Evolutionary conservation across 2,888 invertebrate species (phyloP), one percentile per base, ranked within the genome.

Genomic region (Drepana falcataria): DNA sequence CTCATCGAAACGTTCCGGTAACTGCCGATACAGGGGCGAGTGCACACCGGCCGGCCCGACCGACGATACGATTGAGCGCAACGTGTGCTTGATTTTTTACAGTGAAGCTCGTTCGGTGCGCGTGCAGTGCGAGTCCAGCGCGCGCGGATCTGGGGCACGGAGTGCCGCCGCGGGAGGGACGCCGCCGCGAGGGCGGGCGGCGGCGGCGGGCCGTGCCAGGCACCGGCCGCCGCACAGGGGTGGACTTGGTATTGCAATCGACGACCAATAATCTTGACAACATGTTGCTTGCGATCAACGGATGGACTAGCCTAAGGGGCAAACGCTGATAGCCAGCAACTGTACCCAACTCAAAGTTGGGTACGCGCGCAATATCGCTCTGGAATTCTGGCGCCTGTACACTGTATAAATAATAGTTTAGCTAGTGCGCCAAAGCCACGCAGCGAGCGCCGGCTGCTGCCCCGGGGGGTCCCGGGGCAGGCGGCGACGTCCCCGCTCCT

Each of bases 401-500:
- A n/a, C n/a, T n/a, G n/a, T n/a, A n/a, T n/a, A n/a, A n/a, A n/a
- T n/a, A n/a, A n/a, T n/a, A n/a, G n/a, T n/a, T n/a, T n/a, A n/a
- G n/a, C n/a, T n/a, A n/a, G n/a, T n/a, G n/a, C n/a, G n/a, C n/a
- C n/a, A n/a, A n/a, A n/a, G n/a, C n/a, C n/a, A n/a, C n/a, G n/a
- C n/a, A n/a, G n/a, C n/a, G n/a, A n/a, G n/a, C n/a, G 40, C 55
- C 41, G 35, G 35, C 9, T 47, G 47, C 52, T n/a, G 3, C 52
- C 52, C 51, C n/a, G 40, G n/a, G 35, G 2, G n/a, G 9, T 44
- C 9, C 37, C 9, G 44, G 5, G 37, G 44, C 47, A 55, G 44
- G 44, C 57, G 52, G 56, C 49, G 55, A 48, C 35, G 53, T 53
- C 54, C 48, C 47, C 53, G 37, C 53, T 54, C 48, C 55, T 44